Evolutionary conservation across 2,888 invertebrate species (phyloP).

Genomic region (Hecatera dysodea): DNA sequence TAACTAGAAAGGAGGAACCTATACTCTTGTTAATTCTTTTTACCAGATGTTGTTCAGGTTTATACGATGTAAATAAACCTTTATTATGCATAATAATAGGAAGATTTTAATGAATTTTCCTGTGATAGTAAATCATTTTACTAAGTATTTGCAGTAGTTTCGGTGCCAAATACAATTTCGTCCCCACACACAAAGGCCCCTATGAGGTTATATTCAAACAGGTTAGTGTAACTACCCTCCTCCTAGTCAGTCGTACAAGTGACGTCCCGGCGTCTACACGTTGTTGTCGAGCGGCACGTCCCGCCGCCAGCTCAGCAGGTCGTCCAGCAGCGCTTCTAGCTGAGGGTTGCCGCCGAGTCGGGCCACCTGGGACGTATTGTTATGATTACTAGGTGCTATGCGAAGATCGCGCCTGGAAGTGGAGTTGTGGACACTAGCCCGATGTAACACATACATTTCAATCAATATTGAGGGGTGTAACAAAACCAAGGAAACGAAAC

Average conservation of each 20-base stretch:
- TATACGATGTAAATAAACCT: no score
- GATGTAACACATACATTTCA: no score
- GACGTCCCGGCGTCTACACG: constrained; percentile 54
- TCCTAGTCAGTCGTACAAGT: constrained; percentile 35
- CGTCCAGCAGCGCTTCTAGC: constrained; percentile 94
- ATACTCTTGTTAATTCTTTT: neutral
- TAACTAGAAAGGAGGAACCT: constrained; percentile 39
- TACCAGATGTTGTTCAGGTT: neutral
- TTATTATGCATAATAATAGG: neutral
- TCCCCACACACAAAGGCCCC: neutral
- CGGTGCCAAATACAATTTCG: neutral
- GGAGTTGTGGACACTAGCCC: neutral
- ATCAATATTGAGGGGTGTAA: no score
- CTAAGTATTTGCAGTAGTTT: constrained; percentile 27
- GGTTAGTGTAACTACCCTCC: neutral
- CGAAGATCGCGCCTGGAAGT: neutral
- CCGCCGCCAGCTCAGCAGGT: constrained; percentile 92
- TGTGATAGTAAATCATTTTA: neutral
- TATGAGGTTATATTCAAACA: neutral
- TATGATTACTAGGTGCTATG: neutral
- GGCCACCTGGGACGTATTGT: constrained; percentile 83
- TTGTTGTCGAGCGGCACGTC: constrained; percentile 68
- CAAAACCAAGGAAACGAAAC: no score
- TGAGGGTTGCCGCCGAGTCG: constrained; percentile 95
- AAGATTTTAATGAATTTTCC: neutral